A percentile compares a stretch with the other conserved stretches of the same genome.
phyloP scores from a whole-genome alignment of 2,797 vertebrate species.

The Capromys pilorides region DNA sequence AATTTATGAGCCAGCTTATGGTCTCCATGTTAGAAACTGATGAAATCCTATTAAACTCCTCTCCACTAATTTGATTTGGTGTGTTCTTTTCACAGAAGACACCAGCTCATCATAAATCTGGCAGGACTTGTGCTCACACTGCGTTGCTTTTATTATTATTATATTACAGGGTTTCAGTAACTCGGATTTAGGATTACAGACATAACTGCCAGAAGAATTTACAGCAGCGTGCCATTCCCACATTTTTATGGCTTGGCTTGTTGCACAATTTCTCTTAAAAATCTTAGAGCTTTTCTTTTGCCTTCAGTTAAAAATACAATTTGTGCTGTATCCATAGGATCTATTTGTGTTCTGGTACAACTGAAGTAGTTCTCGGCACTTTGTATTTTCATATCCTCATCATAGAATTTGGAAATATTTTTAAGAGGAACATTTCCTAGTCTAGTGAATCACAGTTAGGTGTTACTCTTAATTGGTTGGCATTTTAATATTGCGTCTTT shows the following conservation, averaged over 20 bases:
- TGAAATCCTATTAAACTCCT: conserved; percentile 72
- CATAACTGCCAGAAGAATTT: conserved; percentile 84
- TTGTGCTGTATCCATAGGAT: conserved; percentile 58
- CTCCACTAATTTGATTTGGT: conserved; percentile 79
- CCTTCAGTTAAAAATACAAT: conserved; percentile 83
- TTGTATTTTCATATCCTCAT: conserved; percentile 7
- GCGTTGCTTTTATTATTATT: conserved; percentile 85
- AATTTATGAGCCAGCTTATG: conserved; percentile 65
- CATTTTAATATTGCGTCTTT: conserved; percentile 44
- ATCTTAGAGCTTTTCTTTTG: conserved; percentile 81
- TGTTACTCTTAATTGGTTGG: conserved; percentile 19
- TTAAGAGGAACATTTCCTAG: conserved; percentile 28
- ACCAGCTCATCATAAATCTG: conserved; percentile 82
- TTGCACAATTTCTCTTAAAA: conserved; percentile 82
- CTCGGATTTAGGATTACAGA: conserved; percentile 84
- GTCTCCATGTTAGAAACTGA: conserved; percentile 61
- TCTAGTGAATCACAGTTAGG: conserved; percentile 3
- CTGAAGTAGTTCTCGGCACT: conserved; percentile 40
- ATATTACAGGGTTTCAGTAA: conserved; percentile 83
- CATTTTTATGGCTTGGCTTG: conserved; percentile 81
- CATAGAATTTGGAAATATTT: conserved; percentile 41
- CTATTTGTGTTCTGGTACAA: conserved; percentile 48
- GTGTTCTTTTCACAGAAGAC: conserved; percentile 78
- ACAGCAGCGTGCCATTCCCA: conserved; percentile 65
- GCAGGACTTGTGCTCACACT: conserved; percentile 73